Base-by-base conservation (phyloP, 30 jellyfish, hydroid and myxozoan genomes). In the Morbakka virulenta region DNA sequence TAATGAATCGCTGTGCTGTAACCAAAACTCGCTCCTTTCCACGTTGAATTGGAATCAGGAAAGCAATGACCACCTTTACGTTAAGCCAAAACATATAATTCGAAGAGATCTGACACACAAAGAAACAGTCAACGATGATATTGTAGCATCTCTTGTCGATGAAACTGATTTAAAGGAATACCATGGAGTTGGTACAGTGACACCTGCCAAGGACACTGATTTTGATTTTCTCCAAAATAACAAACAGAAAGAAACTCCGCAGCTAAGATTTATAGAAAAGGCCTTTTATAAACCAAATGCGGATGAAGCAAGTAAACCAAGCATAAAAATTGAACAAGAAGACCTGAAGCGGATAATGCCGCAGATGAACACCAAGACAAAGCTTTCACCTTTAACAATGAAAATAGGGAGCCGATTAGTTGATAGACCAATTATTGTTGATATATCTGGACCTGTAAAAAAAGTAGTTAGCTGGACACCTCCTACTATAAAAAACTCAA, bases 281-380 rank as follows among this genome's bases (percentile, higher is more conserved):
- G 76, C 79, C 21, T 69, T 80, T 27, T 83, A 83, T 32, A 63
- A 75, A 12, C 83, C 87, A 23, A 83, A 83, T 65, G 57, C 9
- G 9, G 57, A 41, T 41, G 17, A 41, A 6, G 57, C 57, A 41
- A 41, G 17, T 41, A 17, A 41, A 41, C 9, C 9, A 6, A 41
- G 13, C 9, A 17, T 17, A 41, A 41, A 41, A 17, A 41, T 41
- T 41, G 13, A 9, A 41, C 17, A 9, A 41, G 57, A 41, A 17
- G 17, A 9, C 17, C 13, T 17, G 9, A 41, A 6, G 57, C 13
- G 9, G 57, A 17, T 41, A 6, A 17, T 41, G 9, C 57, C 57
- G 9, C 9, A 41, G 57, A 17, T 41, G 13, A 41, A 17, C 17
- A 6, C 57, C 13, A 41, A 41, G 17, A 6, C 57, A 41, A 41